Evolutionary conservation across 2,113 vertebrate genomes (phyloP).

Genomic region (Myrmophylax atrothorax): DNA sequence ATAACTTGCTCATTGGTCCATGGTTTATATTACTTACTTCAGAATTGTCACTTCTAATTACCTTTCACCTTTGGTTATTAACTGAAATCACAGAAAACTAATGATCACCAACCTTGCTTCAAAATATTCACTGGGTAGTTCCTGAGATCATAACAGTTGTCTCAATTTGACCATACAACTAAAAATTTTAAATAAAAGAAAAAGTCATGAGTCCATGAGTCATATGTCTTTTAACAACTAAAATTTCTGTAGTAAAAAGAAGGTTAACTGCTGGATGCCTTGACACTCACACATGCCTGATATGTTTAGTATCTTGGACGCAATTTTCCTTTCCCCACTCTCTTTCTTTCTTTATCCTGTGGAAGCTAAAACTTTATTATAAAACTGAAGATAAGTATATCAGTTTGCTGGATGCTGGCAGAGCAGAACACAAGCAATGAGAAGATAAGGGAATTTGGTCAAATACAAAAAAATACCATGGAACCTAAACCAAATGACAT

Average conservation of each 20-base stretch:
- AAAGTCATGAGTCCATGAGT: not conserved
- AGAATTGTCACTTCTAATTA: not conserved
- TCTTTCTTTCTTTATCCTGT: conserved; percentile 52
- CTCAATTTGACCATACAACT: not conserved
- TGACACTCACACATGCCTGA: conserved; percentile 7
- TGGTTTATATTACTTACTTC: not conserved
- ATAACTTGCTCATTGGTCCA: conserved; percentile 1
- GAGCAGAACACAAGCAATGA: conserved; percentile 73
- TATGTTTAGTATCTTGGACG: conserved; percentile 49
- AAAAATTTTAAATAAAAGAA: not conserved
- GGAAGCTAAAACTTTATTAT: conserved; percentile 78
- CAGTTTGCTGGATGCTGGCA: conserved; percentile 71
- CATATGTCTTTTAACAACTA: not conserved
- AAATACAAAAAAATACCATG: conserved; percentile 75
- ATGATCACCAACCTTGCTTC: not conserved
- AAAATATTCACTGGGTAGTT: not conserved
- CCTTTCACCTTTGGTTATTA: conserved; percentile 28
- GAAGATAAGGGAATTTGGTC: conserved; percentile 82
- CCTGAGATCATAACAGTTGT: not conserved
- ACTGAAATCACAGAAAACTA: not conserved
- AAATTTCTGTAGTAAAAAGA: not conserved
- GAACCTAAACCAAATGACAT: conserved; percentile 79
- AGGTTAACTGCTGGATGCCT: conserved; percentile 13
- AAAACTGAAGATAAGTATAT: conserved; percentile 80
- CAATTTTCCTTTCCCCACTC: conserved; percentile 43